A percentile compares a stretch with the other conserved stretches of the same genome.
phyloP scores from a whole-genome alignment of 1,140 invertebrate species.

The Formica exsecta region DNA sequence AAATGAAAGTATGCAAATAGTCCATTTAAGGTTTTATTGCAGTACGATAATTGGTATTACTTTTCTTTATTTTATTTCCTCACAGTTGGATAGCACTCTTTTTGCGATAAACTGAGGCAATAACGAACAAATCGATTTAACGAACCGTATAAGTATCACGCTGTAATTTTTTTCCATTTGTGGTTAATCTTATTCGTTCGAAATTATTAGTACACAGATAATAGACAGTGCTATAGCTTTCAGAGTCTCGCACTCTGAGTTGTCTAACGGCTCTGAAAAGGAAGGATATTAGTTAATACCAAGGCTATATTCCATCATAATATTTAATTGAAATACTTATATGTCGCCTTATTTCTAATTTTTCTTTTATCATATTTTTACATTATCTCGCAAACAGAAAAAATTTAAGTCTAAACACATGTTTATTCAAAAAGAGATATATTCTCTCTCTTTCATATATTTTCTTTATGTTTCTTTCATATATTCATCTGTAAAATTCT shows the following conservation, averaged over 20 bases:
- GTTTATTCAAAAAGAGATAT: no score
- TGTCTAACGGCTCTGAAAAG: constrained; percentile 53
- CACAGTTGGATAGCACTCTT: background rate
- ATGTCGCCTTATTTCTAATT: background rate
- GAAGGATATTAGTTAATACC: constrained; percentile 56
- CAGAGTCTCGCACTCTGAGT: constrained; percentile 38
- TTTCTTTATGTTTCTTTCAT: background rate
- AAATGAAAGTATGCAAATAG: background rate
- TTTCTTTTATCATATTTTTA: background rate
- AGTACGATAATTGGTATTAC: background rate
- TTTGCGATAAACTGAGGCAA: background rate
- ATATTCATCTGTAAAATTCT: background rate
- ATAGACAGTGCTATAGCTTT: background rate
- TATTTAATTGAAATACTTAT: constrained; percentile 24
- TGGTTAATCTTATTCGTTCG: background rate
- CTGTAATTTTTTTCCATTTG: constrained; percentile 52
- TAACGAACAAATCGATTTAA: constrained; percentile 59
- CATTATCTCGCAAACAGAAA: background rate
- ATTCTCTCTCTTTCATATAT: background rate
- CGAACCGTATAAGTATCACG: constrained; percentile 41
- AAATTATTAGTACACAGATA: constrained; percentile 56
- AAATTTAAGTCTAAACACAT: no score
- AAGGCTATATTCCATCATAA: constrained; percentile 66
- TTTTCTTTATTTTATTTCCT: background rate
- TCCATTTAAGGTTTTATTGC: background rate